Percentiles rank a stretch among this genome's conserved stretches.
phyloP scores from a whole-genome alignment of 2,888 invertebrate species.

The Ophion ventricosus region DNA sequence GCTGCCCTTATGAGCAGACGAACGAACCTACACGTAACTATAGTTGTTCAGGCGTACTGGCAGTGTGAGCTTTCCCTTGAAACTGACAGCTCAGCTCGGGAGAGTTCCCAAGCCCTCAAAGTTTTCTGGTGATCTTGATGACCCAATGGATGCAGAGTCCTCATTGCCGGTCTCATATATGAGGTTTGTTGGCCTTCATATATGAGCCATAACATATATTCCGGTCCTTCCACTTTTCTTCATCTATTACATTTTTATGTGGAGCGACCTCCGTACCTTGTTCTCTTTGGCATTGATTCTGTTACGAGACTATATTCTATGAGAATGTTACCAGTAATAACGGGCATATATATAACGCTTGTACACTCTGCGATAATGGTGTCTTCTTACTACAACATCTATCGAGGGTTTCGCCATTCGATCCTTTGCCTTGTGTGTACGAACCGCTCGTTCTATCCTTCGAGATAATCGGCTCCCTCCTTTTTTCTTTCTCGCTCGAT shows the following conservation, averaged over 20 bases:
- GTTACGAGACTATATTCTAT: conserved; percentile 33
- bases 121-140: not conserved
- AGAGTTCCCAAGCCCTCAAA: not conserved
- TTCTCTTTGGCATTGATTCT: conserved; percentile 30
- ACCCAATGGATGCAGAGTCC: not conserved
- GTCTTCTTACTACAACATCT: conserved; percentile 44
- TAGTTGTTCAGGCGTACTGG: not conserved
- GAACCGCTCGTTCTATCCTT: conserved; percentile 47
- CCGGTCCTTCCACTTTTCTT: conserved; percentile 47
- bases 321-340: conserved; percentile 70
- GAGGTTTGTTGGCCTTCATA: not conserved
- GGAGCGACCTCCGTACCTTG: conserved; percentile 21
- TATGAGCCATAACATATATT: not conserved
- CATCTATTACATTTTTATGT: conserved; percentile 4
- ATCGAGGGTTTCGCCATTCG: conserved; percentile 55
- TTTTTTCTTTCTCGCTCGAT: conserved; percentile 53
- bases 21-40: too few species aligned
- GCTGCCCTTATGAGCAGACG: too few species aligned
- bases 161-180: not conserved
- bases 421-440: conserved; percentile 57
- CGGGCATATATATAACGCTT: conserved; percentile 31
- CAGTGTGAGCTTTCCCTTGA: not conserved
- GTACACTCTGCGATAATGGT: conserved; percentile 21
- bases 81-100: not conserved
- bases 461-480: conserved; percentile 41